A percentile compares a stretch with the other conserved stretches of the same genome.
phyloP scores from a whole-genome alignment of 2,888 invertebrate genomes.

The Polydrusus pterygomalis region DNA sequence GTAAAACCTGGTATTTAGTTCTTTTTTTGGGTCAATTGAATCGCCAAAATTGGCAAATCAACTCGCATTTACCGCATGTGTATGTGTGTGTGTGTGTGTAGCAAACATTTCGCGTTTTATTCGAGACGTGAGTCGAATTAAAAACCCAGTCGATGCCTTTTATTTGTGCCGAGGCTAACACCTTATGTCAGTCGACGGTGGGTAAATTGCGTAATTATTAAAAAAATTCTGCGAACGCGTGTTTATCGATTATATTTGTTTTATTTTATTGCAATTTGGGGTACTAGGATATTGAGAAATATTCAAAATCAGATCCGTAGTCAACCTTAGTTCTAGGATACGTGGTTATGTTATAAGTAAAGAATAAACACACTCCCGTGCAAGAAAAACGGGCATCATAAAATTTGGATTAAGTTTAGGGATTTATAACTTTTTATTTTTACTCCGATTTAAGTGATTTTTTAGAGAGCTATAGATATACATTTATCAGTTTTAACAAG shows the following conservation, averaged over 20 bases:
- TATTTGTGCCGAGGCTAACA: constrained; percentile 67
- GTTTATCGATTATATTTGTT: constrained; percentile 29
- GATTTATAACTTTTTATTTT: too few relatives aligned
- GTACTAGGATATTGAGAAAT: background rate
- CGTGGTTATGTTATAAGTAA: too few relatives aligned
- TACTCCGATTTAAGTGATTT: too few relatives aligned
- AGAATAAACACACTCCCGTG: too few relatives aligned
- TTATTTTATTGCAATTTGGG: background rate
- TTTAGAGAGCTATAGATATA: too few relatives aligned
- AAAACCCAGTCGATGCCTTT: constrained; percentile 63
- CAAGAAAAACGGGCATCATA: too few relatives aligned
- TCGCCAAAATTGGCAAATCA: constrained; percentile 56
- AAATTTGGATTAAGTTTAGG: too few relatives aligned
- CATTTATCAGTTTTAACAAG: too few relatives aligned
- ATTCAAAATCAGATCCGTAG: background rate
- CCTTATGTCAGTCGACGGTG: constrained; percentile 57
- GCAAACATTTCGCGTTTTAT: constrained; percentile 48
- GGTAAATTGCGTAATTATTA: constrained; percentile 40
- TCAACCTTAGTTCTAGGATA: too few relatives aligned
- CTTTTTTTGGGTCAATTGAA: constrained; percentile 55
- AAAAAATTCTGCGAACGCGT: constrained; percentile 31
- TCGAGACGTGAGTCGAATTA: constrained; percentile 59
- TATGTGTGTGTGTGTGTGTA: constrained; percentile 47
- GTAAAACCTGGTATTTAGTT: constrained; percentile 24
- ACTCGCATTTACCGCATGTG: constrained; percentile 47